Evolutionary conservation across 2,888 invertebrate species (phyloP).

Genomic region (Brenthis hecate): DNA sequence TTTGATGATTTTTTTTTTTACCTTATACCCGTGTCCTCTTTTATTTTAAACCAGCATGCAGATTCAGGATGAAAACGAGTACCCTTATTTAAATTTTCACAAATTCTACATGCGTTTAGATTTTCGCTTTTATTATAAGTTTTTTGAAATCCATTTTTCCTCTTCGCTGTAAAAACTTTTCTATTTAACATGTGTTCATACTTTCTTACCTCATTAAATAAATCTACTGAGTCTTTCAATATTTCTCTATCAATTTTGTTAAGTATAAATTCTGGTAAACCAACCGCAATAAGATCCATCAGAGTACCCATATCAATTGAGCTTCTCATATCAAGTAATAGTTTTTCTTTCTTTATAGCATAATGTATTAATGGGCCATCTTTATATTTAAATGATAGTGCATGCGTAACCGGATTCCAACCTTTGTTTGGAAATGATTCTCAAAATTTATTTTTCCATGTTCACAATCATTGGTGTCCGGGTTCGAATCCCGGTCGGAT

Average conservation of each 20-base stretch:
- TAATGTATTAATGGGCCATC: slow-evolving; percentile 46
- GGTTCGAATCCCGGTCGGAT: too few species aligned
- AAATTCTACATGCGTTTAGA: too few species aligned
- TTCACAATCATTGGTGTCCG: neutral
- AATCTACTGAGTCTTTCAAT: slow-evolving; percentile 8
- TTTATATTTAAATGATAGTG: slow-evolving; percentile 44
- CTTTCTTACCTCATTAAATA: slow-evolving; percentile 17
- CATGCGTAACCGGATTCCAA: slow-evolving; percentile 42
- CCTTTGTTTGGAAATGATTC: slow-evolving; percentile 45
- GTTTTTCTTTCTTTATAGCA: slow-evolving; percentile 44
- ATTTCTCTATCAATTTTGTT: slow-evolving; percentile 15
- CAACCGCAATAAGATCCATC: slow-evolving; percentile 19
- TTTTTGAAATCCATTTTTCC: neutral
- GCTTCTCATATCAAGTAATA: slow-evolving; percentile 12
- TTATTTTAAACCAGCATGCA: too few species aligned
- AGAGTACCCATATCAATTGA: neutral
- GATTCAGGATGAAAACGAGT: too few species aligned
- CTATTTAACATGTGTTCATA: slow-evolving; percentile 8
- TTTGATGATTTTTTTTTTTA: too few species aligned
- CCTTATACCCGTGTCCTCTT: too few species aligned
- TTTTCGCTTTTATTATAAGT: too few species aligned
- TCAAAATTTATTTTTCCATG: slow-evolving; percentile 44
- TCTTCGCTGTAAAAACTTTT: neutral
- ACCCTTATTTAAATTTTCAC: too few species aligned
- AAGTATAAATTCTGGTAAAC: slow-evolving; percentile 22